These are phyloP conservation scores for Dorcus hopei DNA, from an alignment of 2,888 invertebrate species.

Conservation along the genomic window DNA sequence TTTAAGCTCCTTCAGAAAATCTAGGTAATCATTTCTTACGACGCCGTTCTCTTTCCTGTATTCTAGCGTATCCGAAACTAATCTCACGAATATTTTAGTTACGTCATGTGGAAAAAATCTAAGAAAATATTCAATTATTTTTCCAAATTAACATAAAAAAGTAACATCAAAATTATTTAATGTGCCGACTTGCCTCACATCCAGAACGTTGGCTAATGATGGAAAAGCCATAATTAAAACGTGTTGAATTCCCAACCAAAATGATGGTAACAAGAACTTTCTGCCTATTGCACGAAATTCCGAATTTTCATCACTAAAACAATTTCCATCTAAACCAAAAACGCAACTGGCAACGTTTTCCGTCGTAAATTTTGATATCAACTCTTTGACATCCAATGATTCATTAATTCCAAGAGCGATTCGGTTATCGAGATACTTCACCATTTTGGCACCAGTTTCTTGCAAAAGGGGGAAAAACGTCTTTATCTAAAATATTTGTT, in stretches of 20 bases:
- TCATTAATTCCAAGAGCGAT: conserved; percentile 2
- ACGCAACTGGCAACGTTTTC: conserved; percentile 47
- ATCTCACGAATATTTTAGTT: conserved; percentile 37
- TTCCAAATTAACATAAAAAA: too few relatives aligned
- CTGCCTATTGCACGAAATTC: conserved; percentile 36
- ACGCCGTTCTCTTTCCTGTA: conserved; percentile 43
- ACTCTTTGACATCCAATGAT: conserved; percentile 45
- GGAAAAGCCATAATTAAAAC: neutral
- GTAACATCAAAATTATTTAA: too few relatives aligned
- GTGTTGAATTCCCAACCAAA: neutral
- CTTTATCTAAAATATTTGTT: conserved; percentile 42
- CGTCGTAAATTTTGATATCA: conserved; percentile 42
- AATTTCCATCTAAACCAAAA: conserved; percentile 42
- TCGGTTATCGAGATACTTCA: conserved; percentile 42
- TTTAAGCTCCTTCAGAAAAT: conserved; percentile 37
- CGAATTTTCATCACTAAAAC: conserved; percentile 34
- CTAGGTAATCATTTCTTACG: conserved; percentile 46
- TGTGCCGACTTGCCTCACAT: neutral
- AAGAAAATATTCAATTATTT: neutral
- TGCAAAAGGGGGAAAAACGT: conserved; percentile 50
- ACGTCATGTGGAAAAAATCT: conserved; percentile 29
- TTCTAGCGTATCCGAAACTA: conserved; percentile 40
- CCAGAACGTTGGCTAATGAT: neutral
- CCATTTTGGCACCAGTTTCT: conserved; percentile 47
- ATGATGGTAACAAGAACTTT: conserved; percentile 35